These are phyloP conservation scores for Pteromalus puparum DNA, from an alignment of 1,140 invertebrate genomes.

Conservation along the genomic window DNA sequence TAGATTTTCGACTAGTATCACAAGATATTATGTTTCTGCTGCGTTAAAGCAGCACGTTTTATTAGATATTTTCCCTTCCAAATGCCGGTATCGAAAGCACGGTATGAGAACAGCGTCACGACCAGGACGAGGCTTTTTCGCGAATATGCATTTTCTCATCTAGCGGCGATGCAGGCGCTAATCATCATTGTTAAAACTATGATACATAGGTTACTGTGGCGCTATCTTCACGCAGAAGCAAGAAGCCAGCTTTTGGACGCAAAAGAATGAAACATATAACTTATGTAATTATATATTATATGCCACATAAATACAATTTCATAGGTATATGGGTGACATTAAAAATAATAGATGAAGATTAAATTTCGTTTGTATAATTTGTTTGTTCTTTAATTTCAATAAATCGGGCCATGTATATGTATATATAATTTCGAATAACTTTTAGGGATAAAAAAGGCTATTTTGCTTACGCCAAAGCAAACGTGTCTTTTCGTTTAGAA, in stretches of 20 bases:
- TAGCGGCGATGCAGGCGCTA: neutral
- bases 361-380: no score
- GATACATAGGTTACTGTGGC: neutral
- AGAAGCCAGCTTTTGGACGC: neutral
- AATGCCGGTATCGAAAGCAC: neutral
- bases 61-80: no score
- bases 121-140: neutral
- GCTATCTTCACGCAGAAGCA: neutral
- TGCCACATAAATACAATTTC: no score
- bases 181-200: neutral
- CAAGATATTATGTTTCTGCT: neutral
- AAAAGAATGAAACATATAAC: no score
- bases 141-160: slow-evolving; percentile 22
- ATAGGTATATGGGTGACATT: no score
- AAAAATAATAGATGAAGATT: no score
- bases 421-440: neutral
- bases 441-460: neutral
- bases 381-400: no score
- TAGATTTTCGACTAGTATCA: neutral
- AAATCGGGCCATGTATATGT: neutral
- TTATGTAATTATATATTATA: no score
- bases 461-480: no score
- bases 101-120: neutral
- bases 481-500: neutral
- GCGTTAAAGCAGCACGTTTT: no score